Base-by-base conservation (phyloP, 2,797 vertebrate species). In the Stomatorhinus walkeri region DNA sequence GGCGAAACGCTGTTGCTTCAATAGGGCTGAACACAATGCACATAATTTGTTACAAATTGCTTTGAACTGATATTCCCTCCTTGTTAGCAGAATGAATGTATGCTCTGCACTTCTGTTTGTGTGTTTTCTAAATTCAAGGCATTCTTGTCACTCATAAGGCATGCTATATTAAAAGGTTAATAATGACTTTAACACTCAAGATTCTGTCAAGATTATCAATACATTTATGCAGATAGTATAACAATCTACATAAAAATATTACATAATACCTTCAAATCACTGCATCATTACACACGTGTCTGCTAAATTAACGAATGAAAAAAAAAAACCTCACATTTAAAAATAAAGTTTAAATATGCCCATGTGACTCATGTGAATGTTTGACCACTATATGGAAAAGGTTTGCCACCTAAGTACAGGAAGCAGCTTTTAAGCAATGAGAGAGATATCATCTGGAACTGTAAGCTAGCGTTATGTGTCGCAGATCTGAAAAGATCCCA, bases 1-100 rank as follows among this genome's bases (percentile, higher is more conserved):
- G 89, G 85, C 24, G 43, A 88, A 87, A n/a, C 68, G 90, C 89
- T 89, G 51, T 87, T 28, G 28, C 61, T 76, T 81, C 68, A 36
- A 54, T 85, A 88, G 10, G 24, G 59, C 36, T 43, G 76, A 76
- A 19, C 48, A 48, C 16, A 87, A 79, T 83, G 79, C 76, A 88
- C 0, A 87, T 54, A 87, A 51, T 8, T 86, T 51, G 28, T 59
- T 40, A 87, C 52, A 36, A 88, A 28, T 85, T 22, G 76, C 6
- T 90, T 46, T 40, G 40, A 87, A 86, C 72, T 40, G 76, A 81
- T 16, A 56, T 64, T 68, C 22, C 72, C 4, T 86, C 14, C 16
- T 87, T 83, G 46, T 40, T 87, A 22, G 4, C 76, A n/a, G 76
- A 51, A 59, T 85, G 2, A 88, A 40, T 16, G n/a, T 56, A 24